Evolutionary conservation across 2,797 vertebrate species (phyloP).

Genomic region (Premnoplex brunnescens): DNA sequence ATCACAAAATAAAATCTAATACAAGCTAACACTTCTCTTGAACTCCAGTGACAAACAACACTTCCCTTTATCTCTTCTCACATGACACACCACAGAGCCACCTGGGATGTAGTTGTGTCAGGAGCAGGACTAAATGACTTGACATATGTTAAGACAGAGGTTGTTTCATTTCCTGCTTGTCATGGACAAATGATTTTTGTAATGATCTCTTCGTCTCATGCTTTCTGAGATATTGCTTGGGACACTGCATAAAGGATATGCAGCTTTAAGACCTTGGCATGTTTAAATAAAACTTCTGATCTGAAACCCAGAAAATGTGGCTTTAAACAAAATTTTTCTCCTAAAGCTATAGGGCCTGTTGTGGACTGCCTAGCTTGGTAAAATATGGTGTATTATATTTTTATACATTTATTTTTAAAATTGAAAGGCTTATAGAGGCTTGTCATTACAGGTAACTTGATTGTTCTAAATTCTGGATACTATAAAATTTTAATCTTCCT

Average conservation of each 20-base stretch:
- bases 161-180: conserved; percentile 35
- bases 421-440: background rate
- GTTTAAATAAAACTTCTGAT: background rate
- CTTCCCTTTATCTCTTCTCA: background rate
- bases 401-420: background rate
- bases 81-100: background rate
- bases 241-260: background rate
- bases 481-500: background rate
- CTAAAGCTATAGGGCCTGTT: background rate
- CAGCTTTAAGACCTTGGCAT: background rate
- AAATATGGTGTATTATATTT: background rate
- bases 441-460: background rate
- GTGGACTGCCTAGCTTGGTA: background rate
- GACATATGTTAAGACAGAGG: background rate
- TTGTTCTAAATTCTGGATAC: background rate
- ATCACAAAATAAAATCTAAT: background rate
- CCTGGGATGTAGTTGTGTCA: background rate
- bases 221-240: conserved; percentile 10
- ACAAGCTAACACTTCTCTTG: background rate
- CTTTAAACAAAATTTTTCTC: background rate
- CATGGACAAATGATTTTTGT: background rate
- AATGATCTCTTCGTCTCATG: background rate
- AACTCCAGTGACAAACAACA: background rate
- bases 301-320: background rate
- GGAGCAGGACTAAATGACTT: background rate